Base-by-base conservation (phyloP, 2,113 vertebrate genomes). In the Trachemys scripta region DNA sequence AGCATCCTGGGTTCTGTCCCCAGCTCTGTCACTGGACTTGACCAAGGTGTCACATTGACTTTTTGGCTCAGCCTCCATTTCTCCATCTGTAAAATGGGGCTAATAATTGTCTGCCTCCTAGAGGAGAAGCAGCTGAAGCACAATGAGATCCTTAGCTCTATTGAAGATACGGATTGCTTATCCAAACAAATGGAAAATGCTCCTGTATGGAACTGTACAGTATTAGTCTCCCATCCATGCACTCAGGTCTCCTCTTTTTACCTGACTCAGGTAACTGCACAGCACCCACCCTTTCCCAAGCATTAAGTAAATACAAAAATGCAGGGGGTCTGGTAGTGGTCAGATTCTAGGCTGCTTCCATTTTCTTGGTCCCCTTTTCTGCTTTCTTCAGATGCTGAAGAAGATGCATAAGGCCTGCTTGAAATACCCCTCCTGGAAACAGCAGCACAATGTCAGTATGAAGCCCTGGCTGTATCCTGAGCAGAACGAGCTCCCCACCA, bases 391-490 rank as follows among this genome's bases (percentile, higher is more conserved):
- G 99, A 97, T 99, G 91, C 85, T 99, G 97, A 98, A 91, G 93
- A 93, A 96, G 88, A 95, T 98, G n/a, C 96, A 98, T 94, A 97
- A 97, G 96, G 98, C 98, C 1, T 98, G 98, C 4, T 85, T 98
- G 88, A 95, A 97, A 84, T 99, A 99, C 90, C 80, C 88, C 0
- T 94, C 95, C 53, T 99, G 99, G 99, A 99, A 99, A 87, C 54
- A 59, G 82, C 78, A 97, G 85, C 98, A 99, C 84, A 92, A 82
- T 8, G 97, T 98, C 0, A 87, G 96, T 50, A 10, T 89, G 7
- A 99, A 99, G 91, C 98, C 98, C 1, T 98, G 99, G 99, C 84
- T 98, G 31, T 87, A 98, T 92, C 98, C 99, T 0, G 97, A 98
- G 83, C 99, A 99, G 98, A 98, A 69, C 95, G 47, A 51, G 11